Evolutionary conservation across 2,888 invertebrate genomes (phyloP).

Genomic region (Metellina segmentata): DNA sequence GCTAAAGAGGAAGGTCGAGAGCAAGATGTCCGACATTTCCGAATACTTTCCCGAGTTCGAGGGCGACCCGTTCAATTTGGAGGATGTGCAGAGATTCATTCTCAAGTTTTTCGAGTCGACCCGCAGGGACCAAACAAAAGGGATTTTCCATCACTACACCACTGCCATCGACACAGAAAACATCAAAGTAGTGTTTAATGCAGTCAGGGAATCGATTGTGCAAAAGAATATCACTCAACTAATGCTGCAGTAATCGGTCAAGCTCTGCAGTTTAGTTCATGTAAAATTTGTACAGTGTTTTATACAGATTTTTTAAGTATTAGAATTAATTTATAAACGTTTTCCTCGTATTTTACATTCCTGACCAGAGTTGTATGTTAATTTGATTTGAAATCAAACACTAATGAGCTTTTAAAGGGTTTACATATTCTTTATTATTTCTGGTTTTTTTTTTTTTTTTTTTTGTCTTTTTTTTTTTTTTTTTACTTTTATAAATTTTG

Average conservation of each 20-base stretch:
- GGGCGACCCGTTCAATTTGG: constrained; percentile 83
- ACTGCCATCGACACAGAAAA: constrained; percentile 99
- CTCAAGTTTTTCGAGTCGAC: constrained; percentile 89
- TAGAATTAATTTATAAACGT: constrained; percentile 1
- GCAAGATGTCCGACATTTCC: constrained; percentile 79
- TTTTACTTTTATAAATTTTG: not conserved
- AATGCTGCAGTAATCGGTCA: constrained; percentile 89
- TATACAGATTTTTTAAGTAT: constrained; percentile 38
- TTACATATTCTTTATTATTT: too few relatives aligned
- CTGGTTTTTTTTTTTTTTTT: too few relatives aligned
- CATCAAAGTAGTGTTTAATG: constrained; percentile 98
- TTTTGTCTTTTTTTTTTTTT: not conserved
- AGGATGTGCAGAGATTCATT: constrained; percentile 95
- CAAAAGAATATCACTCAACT: constrained; percentile 96
- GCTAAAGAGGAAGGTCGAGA: constrained; percentile 91
- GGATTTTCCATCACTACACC: constrained; percentile 97
- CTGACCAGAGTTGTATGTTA: not conserved
- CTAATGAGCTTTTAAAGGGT: constrained; percentile 34
- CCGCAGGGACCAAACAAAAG: constrained; percentile 90
- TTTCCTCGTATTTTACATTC: constrained; percentile 39
- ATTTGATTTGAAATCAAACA: constrained; percentile 47
- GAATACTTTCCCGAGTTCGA: constrained; percentile 82
- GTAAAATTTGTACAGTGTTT: constrained; percentile 28
- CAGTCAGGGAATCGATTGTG: constrained; percentile 97
- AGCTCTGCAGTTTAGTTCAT: not conserved